Base-by-base conservation (phyloP, 2,888 invertebrate genomes). In the Folsomia candida region DNA sequence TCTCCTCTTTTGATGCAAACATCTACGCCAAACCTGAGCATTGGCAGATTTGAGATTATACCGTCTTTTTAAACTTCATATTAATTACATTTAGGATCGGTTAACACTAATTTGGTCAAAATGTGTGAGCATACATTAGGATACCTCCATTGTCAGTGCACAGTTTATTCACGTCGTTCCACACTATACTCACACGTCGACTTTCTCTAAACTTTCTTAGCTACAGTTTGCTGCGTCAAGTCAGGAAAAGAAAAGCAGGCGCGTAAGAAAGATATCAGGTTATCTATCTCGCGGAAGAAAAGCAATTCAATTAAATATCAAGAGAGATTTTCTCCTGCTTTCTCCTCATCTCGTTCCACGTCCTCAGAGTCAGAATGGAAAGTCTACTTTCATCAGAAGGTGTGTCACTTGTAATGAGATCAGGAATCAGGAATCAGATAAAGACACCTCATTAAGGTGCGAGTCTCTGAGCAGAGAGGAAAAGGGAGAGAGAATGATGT, bases 361-460 rank as follows among this genome's bases (percentile, higher is more conserved):
- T 47, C 47, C 18, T 54, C 54, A 54, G 18, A 14, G 18, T 54
- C n/a, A 37, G 14, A 37, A 37, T 37, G 14, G 37, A 37, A 54
- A 54, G 6, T 54, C 54, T 20, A 54, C 18, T 54, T n/a, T 14
- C 22, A 54, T n/a, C 18, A 22, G 20, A 54, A 22, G 18, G 20
- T 54, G 6, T 65, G 65, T 65, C 67, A 58, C 18, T 62, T 67
- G 58, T 74, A 77, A 77, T 77, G 77, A 76, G 77, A 78, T 78
- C 70, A 74, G 69, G 22, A 54, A 37, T 37, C 37, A 37, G 68
- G 63, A 71, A 72, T 68, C 65, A 67, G 79, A 79, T 79, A 79
- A 65, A 76, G 76, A 76, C 77, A 79, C 75, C 79, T 79, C 79
- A 79, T 79, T 79, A 79, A 79, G 79, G 77, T 77, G 75, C 71